Evolutionary conservation across 2,888 invertebrate genomes (phyloP).

Genomic region (Craniophora ligustri): DNA sequence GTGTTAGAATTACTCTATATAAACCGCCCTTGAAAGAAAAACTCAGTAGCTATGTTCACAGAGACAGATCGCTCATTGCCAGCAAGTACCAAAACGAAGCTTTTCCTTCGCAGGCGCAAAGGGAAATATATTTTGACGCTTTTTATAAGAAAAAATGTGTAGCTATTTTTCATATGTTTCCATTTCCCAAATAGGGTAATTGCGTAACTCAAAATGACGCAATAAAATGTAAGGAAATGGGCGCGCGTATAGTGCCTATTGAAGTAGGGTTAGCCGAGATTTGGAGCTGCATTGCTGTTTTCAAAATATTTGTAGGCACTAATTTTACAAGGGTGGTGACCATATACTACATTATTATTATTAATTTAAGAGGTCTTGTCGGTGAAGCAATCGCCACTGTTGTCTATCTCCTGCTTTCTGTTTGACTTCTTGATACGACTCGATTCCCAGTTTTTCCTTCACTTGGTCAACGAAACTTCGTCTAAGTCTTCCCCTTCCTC

Average conservation of each 20-base stretch:
- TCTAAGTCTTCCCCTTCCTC: no score
- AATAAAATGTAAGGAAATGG: conserved; percentile 49
- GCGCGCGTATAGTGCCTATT: conserved; percentile 1
- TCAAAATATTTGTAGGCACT: not conserved
- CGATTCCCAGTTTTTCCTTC: no score
- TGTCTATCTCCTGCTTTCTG: no score
- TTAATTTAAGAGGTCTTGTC: no score
- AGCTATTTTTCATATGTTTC: conserved; percentile 56
- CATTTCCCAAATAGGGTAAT: conserved; percentile 57
- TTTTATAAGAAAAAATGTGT: conserved; percentile 50
- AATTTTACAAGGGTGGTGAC: no score
- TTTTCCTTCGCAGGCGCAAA: conserved; percentile 36
- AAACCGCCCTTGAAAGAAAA: not conserved
- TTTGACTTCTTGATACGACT: no score
- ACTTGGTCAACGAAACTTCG: no score
- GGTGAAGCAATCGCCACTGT: no score
- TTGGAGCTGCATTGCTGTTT: not conserved
- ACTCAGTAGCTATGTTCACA: conserved; percentile 7
- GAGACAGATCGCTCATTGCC: conserved; percentile 47
- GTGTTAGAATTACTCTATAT: no score
- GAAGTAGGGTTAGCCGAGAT: not conserved
- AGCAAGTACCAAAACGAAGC: conserved; percentile 37
- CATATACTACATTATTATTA: no score
- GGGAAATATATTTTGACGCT: conserved; percentile 48
- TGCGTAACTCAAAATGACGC: conserved; percentile 52